Percentiles rank a stretch among this genome's conserved stretches.
These are phyloP conservation scores for Orthosia cruda DNA, from an alignment of 2,888 invertebrate genomes.

Conservation along the genomic window DNA sequence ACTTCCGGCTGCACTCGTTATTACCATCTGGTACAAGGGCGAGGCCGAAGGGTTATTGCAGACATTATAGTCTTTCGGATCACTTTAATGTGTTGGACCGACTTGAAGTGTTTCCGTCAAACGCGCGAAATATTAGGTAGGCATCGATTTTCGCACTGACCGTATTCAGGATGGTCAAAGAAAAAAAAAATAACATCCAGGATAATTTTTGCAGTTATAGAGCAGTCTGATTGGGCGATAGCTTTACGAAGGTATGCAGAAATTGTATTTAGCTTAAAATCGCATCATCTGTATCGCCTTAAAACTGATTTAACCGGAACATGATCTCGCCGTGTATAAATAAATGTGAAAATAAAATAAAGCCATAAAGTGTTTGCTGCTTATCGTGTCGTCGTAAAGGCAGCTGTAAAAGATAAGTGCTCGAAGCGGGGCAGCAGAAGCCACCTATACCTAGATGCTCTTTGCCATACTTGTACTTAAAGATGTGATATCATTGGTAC, in stretches of 20 bases:
- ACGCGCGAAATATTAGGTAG: background rate
- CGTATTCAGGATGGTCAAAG: background rate
- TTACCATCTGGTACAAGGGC: conserved; percentile 64
- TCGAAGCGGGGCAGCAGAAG: conserved; percentile 19
- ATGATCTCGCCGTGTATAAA: background rate
- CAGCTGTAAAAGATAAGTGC: conserved; percentile 47
- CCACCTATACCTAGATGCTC: conserved; percentile 8
- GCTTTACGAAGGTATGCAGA: background rate
- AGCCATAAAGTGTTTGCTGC: conserved; percentile 37
- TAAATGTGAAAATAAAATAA: conserved; percentile 46
- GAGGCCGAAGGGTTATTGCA: conserved; percentile 55
- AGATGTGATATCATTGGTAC: background rate
- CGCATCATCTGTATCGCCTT: background rate
- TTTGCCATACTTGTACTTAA: conserved; percentile 8
- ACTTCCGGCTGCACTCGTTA: conserved; percentile 77
- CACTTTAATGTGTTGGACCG: conserved; percentile 35
- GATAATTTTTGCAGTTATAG: background rate
- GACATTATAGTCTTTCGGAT: conserved; percentile 37
- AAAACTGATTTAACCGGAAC: background rate
- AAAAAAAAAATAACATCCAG: background rate
- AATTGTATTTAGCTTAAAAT: too few species aligned
- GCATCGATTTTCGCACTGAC: background rate
- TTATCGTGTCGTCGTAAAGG: conserved; percentile 41
- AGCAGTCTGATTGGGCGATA: background rate
- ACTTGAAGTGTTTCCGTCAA: conserved; percentile 29